Conservation (phyloP, 2,888 invertebrate species). For the Caenorhabditis macrosperma region DNA sequence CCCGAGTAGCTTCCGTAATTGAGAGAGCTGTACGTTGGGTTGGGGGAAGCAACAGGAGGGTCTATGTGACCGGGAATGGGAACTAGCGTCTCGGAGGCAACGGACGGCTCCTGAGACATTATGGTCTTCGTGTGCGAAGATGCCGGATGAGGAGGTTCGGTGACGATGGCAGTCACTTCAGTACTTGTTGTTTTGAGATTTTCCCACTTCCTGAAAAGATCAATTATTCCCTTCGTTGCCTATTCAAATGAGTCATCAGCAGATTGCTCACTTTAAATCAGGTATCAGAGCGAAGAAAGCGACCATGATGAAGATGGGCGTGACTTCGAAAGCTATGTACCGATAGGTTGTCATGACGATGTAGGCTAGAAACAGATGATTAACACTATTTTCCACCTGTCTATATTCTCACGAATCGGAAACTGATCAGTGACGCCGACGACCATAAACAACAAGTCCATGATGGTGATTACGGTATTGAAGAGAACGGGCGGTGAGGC, state of each 20-base stretch:
- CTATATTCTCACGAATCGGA: conserved; percentile 52
- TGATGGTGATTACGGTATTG: conserved; percentile 46
- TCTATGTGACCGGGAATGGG: conserved; percentile 16
- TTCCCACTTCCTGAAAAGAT: conserved; percentile 17
- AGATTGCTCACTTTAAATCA: conserved; percentile 21
- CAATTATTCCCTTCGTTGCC: too few species aligned
- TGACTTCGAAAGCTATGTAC: conserved; percentile 45
- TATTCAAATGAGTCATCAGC: too few species aligned
- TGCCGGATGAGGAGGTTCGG: background rate
- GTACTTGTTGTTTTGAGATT: background rate
- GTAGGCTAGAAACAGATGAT: conserved; percentile 31
- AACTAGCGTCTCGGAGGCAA: background rate
- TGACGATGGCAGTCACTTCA: conserved; percentile 19
- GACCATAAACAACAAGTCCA: conserved; percentile 52
- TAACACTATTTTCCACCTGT: too few species aligned
- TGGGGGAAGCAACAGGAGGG: background rate
- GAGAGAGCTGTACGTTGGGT: conserved; percentile 12
- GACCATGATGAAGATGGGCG: conserved; percentile 43
- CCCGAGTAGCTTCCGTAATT: conserved; percentile 10
- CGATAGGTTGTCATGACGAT: conserved; percentile 51
- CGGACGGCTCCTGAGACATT: background rate
- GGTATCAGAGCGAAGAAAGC: conserved; percentile 46
- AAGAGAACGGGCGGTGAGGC: conserved; percentile 43
- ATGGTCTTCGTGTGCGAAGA: background rate
- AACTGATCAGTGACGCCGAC: conserved; percentile 43